Conservation (phyloP, 2,888 invertebrate genomes). For the Metalampra italica region DNA sequence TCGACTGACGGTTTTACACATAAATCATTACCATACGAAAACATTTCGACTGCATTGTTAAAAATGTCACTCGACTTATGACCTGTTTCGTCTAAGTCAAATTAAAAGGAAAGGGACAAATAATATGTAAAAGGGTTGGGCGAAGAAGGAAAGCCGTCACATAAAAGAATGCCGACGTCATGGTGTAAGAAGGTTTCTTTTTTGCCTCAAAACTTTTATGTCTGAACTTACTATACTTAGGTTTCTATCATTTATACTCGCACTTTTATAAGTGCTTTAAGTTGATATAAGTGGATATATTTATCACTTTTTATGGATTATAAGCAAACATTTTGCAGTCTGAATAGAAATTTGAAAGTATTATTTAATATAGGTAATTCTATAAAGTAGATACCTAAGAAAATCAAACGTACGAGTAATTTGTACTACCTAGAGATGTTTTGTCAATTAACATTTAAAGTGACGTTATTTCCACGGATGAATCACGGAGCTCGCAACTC, state of each 20-base stretch:
- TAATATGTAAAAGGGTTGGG: constrained; percentile 35
- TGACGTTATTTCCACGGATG: too few relatives aligned
- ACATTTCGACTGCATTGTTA: constrained; percentile 75
- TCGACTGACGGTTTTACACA: constrained; percentile 63
- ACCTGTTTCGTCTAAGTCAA: constrained; percentile 71
- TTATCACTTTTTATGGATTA: too few relatives aligned
- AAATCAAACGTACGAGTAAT: too few relatives aligned
- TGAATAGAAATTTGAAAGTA: too few relatives aligned
- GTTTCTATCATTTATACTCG: too few relatives aligned
- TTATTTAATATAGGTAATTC: too few relatives aligned
- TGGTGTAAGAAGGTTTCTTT: constrained; percentile 24
- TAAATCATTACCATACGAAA: constrained; percentile 78
- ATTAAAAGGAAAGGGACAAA: constrained; percentile 61
- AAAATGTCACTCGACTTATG: constrained; percentile 77
- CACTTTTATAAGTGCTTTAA: too few relatives aligned
- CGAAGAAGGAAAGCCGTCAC: constrained; percentile 41
- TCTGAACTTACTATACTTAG: constrained; percentile 1
- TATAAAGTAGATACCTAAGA: too few relatives aligned
- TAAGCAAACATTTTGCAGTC: not conserved
- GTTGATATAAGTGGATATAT: too few relatives aligned
- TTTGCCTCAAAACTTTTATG: constrained; percentile 13
- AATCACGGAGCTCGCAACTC: not conserved
- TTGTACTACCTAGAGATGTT: too few relatives aligned
- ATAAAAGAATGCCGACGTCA: constrained; percentile 63
- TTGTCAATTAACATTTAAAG: too few relatives aligned